These are phyloP conservation scores for Phenganax subtilis DNA, from an alignment of 92 coral and sea anemone species.

Conservation along the genomic window DNA sequence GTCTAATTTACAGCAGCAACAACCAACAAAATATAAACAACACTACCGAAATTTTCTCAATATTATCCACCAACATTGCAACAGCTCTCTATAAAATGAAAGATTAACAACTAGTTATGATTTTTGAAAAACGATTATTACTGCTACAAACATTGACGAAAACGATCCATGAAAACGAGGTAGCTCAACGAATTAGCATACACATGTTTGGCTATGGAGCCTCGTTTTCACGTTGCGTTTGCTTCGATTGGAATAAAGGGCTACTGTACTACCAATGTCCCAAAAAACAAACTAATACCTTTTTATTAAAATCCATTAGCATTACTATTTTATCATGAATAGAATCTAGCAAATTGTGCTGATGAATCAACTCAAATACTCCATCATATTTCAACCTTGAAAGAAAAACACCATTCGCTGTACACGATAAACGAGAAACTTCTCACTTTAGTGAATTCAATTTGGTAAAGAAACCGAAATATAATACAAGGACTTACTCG, in stretches of 20 bases:
- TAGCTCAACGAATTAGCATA: too few relatives aligned
- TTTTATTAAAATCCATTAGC: slow-evolving; percentile 85
- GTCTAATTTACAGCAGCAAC: too few relatives aligned
- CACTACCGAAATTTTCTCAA: slow-evolving; percentile 86
- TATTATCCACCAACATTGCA: slow-evolving; percentile 86
- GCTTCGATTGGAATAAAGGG: too few relatives aligned
- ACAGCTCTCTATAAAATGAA: slow-evolving; percentile 65
- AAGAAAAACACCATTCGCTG: background rate
- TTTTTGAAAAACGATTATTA: background rate
- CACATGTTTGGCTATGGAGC: too few relatives aligned
- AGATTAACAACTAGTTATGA: background rate
- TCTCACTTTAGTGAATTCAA: too few relatives aligned
- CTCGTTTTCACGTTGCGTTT: too few relatives aligned
- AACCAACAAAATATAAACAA: background rate
- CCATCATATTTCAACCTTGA: slow-evolving; percentile 79
- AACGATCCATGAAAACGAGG: background rate
- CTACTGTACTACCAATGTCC: too few relatives aligned
- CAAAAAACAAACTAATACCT: slow-evolving; percentile 38
- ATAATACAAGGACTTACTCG: slow-evolving; percentile 51
- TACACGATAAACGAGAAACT: background rate
- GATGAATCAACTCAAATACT: slow-evolving; percentile 84
- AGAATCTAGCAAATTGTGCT: slow-evolving; percentile 84
- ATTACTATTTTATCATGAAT: slow-evolving; percentile 92
- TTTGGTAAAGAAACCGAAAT: too few relatives aligned
- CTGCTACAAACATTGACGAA: background rate